phyloP scores from a whole-genome alignment of 2,113 vertebrate genomes.

The Nerophis lumbriciformis region DNA sequence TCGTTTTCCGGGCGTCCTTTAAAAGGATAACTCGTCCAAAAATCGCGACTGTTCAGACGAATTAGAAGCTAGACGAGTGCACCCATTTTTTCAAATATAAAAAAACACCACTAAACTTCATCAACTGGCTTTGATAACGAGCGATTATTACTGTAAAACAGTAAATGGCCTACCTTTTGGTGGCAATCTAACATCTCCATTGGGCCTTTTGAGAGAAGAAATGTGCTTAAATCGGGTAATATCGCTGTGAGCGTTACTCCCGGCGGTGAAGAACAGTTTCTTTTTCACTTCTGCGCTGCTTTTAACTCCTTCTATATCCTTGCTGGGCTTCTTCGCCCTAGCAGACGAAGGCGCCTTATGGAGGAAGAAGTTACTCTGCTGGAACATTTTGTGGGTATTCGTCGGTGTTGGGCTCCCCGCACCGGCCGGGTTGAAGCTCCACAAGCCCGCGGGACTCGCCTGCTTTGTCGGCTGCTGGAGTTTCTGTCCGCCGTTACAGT shows the following conservation, averaged over 20 bases:
- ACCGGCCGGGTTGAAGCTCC: conserved; percentile 73
- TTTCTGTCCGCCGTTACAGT: conserved; percentile 66
- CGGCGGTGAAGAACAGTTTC: conserved; percentile 50
- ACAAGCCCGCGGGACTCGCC: conserved; percentile 66
- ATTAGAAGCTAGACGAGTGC: conserved; percentile 20
- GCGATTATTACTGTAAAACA: not conserved
- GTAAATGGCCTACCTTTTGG: conserved; percentile 61
- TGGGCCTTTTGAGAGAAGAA: conserved; percentile 62
- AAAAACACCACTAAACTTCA: conserved; percentile 29
- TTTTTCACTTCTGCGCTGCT: conserved; percentile 67
- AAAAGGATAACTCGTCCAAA: conserved; percentile 13
- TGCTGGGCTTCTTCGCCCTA: conserved; percentile 73
- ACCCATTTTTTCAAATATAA: conserved; percentile 3
- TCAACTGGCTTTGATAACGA: not conserved
- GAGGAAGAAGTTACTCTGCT: conserved; percentile 75
- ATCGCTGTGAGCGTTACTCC: conserved; percentile 23
- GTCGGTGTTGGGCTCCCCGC: conserved; percentile 38
- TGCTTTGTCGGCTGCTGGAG: conserved; percentile 61
- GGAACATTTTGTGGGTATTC: conserved; percentile 63
- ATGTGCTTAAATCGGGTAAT: conserved; percentile 27
- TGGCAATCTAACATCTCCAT: conserved; percentile 60
- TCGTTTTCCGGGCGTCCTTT: not conserved
- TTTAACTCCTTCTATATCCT: conserved; percentile 79
- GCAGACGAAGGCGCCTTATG: conserved; percentile 52
- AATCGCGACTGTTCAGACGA: conserved; percentile 25